Percentiles rank a stretch among this genome's conserved stretches.
Conservation (phyloP, 2,113 vertebrate genomes). For the Erinaceus europaeus region DNA sequence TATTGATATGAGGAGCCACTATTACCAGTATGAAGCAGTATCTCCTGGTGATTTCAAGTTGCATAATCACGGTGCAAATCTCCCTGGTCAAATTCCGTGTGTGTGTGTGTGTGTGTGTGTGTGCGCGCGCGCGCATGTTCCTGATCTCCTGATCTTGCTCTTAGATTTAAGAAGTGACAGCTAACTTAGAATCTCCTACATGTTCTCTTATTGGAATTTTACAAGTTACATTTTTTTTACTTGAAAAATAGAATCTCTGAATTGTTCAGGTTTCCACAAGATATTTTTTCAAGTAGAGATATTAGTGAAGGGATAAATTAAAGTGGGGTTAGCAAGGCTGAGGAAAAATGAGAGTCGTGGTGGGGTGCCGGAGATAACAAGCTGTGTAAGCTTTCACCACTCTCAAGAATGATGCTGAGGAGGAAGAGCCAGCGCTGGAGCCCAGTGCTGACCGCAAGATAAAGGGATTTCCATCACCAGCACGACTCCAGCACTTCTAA, state of each 20-base stretch:
- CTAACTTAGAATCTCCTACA: background rate
- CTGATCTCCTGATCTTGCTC: background rate
- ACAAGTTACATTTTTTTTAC: background rate
- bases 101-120: no score
- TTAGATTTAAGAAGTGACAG: background rate
- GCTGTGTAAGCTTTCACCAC: rapidly evolving
- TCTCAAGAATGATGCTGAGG: background rate
- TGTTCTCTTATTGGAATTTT: background rate
- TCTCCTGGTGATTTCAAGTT: no score
- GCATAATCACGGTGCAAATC: no score
- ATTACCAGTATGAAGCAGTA: no score
- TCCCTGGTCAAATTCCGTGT: no score
- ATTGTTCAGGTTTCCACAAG: background rate
- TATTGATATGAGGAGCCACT: no score
- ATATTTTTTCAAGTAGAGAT: background rate
- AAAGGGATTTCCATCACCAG: background rate
- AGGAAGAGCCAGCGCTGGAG: no score
- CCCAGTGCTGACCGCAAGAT: no score
- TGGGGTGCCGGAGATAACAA: background rate
- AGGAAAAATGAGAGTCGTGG: background rate
- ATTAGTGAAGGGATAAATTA: background rate
- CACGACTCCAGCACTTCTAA: no score
- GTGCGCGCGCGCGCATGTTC: no score
- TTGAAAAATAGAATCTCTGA: background rate
- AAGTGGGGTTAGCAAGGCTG: background rate